These are phyloP conservation scores for Nysson spinosus DNA, from an alignment of 2,888 invertebrate species.

Conservation along the genomic window DNA sequence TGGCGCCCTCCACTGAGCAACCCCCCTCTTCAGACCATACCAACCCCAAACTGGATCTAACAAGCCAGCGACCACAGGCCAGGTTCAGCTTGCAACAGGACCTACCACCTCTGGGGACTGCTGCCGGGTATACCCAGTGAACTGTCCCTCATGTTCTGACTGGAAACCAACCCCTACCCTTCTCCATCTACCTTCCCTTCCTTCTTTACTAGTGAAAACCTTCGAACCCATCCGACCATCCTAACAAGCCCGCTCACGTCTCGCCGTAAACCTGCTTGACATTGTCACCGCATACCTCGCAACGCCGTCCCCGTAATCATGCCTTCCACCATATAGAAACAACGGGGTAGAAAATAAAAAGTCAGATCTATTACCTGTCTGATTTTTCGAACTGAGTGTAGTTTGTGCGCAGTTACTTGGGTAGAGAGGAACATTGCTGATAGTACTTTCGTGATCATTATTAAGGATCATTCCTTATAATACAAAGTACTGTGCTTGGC, in stretches of 20 bases:
- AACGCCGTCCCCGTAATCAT: slow-evolving; percentile 26
- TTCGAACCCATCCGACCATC: slow-evolving; percentile 49
- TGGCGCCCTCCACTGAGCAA: slow-evolving; percentile 50
- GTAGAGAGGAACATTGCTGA: no score
- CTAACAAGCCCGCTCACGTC: slow-evolving; percentile 63
- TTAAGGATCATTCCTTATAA: no score
- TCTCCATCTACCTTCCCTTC: not conserved
- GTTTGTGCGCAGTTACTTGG: no score
- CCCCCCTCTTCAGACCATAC: slow-evolving; percentile 43
- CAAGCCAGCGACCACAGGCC: slow-evolving; percentile 70
- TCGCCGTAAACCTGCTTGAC: slow-evolving; percentile 44
- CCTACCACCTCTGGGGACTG: slow-evolving; percentile 63
- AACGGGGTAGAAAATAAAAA: not conserved
- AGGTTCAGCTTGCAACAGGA: slow-evolving; percentile 65
- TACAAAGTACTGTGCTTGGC: no score
- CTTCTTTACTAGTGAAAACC: slow-evolving; percentile 50
- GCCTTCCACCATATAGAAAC: not conserved
- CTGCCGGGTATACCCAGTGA: slow-evolving; percentile 53
- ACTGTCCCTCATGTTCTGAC: slow-evolving; percentile 58
- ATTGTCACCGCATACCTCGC: slow-evolving; percentile 19
- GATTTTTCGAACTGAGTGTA: no score
- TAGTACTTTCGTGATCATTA: no score
- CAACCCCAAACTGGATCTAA: slow-evolving; percentile 69
- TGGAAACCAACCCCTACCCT: slow-evolving; percentile 43
- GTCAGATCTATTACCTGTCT: no score